Conservation (phyloP, 2,888 invertebrate species). For the Formica aserva region DNA sequence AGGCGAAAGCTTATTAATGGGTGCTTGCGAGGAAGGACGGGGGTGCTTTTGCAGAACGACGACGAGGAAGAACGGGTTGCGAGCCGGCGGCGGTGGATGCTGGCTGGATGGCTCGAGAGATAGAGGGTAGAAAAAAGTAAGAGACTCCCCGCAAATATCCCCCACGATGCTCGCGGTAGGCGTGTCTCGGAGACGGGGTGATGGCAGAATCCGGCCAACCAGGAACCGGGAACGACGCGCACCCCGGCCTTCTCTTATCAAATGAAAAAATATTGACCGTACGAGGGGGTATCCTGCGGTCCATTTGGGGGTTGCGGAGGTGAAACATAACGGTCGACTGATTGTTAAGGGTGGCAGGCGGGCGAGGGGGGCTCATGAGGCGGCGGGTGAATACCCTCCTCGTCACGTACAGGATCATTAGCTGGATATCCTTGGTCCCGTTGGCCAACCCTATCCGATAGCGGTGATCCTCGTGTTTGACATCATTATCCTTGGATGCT, state of each 20-base stretch:
- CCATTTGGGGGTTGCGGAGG: constrained; percentile 85
- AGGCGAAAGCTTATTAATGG: constrained; percentile 75
- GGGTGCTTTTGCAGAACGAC: constrained; percentile 28
- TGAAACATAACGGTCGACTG: constrained; percentile 76
- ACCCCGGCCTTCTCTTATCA: constrained; percentile 62
- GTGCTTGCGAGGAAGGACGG: constrained; percentile 14
- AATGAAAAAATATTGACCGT: constrained; percentile 85
- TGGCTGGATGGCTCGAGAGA: constrained; percentile 63
- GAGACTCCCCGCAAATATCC: constrained; percentile 83
- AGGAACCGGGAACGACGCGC: constrained; percentile 53
- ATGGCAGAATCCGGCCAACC: constrained; percentile 71
- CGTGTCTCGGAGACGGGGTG: constrained; percentile 63
- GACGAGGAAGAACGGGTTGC: constrained; percentile 65
- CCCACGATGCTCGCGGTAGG: constrained; percentile 69
- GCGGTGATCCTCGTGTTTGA: constrained; percentile 78
- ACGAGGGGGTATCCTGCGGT: constrained; percentile 82
- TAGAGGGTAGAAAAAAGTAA: constrained; percentile 80
- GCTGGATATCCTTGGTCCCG: constrained; percentile 78
- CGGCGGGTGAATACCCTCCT: constrained; percentile 81
- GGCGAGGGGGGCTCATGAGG: constrained; percentile 67
- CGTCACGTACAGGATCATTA: constrained; percentile 84
- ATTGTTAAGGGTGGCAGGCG: constrained; percentile 66
- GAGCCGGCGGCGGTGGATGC: constrained; percentile 57
- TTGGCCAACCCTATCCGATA: constrained; percentile 73
- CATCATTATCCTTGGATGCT: constrained; percentile 78